Conservation (phyloP, 1,140 invertebrate genomes). For the Rhynchophorus ferrugineus region DNA sequence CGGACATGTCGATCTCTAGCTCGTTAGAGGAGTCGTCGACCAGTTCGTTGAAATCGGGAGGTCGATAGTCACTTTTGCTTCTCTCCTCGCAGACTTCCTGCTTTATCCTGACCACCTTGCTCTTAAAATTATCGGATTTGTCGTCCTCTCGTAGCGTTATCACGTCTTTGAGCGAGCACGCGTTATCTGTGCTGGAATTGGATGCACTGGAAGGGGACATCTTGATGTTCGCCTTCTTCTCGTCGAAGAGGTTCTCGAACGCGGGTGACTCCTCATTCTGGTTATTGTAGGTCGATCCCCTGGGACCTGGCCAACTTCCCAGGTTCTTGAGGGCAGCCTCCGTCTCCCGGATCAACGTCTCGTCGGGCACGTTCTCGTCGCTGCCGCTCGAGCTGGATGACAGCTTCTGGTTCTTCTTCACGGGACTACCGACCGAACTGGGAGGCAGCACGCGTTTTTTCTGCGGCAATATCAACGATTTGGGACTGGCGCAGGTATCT, state of each 20-base stretch:
- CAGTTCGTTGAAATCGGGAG: slow-evolving; percentile 69
- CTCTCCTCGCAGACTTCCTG: slow-evolving; percentile 36
- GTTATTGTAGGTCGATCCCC: slow-evolving; percentile 54
- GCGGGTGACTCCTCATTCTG: slow-evolving; percentile 66
- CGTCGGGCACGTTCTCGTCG: slow-evolving; percentile 59
- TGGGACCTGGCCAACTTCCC: slow-evolving; percentile 66
- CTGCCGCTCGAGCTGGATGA: slow-evolving; percentile 29
- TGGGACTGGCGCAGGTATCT: slow-evolving; percentile 36
- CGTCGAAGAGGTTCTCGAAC: slow-evolving; percentile 79
- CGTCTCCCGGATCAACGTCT: slow-evolving; percentile 74
- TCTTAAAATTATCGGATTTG: slow-evolving; percentile 35
- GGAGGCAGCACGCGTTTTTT: slow-evolving; percentile 52
- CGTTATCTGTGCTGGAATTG: slow-evolving; percentile 52
- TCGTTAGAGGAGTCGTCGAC: slow-evolving; percentile 73
- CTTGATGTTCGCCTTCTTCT: slow-evolving; percentile 61
- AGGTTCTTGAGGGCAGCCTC: slow-evolving; percentile 76
- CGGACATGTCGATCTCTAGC: slow-evolving; percentile 71
- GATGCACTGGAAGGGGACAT: slow-evolving; percentile 55
- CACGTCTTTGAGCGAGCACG: slow-evolving; percentile 55
- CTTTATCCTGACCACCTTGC: slow-evolving; percentile 29
- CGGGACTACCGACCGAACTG: slow-evolving; percentile 43
- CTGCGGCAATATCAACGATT: slow-evolving; percentile 48
- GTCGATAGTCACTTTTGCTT: slow-evolving; percentile 50
- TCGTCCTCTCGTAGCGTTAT: slow-evolving; percentile 52
- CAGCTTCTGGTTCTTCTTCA: slow-evolving; percentile 44